Evolutionary conservation across 2,888 invertebrate species (phyloP).

Genomic region (Mamestra brassicae): DNA sequence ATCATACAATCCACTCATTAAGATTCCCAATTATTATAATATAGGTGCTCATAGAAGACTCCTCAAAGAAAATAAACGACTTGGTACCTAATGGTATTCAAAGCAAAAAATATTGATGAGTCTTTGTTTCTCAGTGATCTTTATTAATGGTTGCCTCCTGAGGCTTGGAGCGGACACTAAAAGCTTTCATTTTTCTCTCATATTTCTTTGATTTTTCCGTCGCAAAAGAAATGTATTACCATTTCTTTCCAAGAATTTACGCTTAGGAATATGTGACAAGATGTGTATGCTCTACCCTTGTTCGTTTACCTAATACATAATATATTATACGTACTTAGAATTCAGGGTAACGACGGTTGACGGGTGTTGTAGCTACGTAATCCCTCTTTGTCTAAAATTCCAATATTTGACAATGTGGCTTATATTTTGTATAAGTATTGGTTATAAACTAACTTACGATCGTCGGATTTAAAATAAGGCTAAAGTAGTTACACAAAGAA

Average conservation of each 20-base stretch:
- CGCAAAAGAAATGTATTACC: slow-evolving; percentile 44
- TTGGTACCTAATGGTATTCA: neutral
- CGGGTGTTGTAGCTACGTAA: slow-evolving; percentile 12
- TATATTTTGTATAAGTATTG: neutral
- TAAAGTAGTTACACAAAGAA: neutral
- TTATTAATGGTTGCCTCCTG: slow-evolving; percentile 32
- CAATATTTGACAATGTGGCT: slow-evolving; percentile 7
- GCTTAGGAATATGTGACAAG: slow-evolving; percentile 43
- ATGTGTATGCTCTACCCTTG: slow-evolving; percentile 46
- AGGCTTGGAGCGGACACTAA: slow-evolving; percentile 29
- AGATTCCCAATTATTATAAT: too few species aligned
- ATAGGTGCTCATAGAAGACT: too few species aligned
- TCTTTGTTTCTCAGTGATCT: slow-evolving; percentile 23
- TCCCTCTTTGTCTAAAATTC: slow-evolving; percentile 34
- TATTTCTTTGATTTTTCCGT: slow-evolving; percentile 39
- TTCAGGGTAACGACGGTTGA: slow-evolving; percentile 31
- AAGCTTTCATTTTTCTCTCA: slow-evolving; percentile 42
- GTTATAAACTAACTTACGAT: neutral
- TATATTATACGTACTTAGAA: slow-evolving; percentile 32
- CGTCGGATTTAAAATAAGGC: too few species aligned
- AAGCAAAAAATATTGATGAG: slow-evolving; percentile 35
- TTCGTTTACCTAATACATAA: slow-evolving; percentile 37
- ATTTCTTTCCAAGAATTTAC: slow-evolving; percentile 32
- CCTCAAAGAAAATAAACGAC: neutral
- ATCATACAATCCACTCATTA: too few species aligned